Conservation (phyloP, 1,140 invertebrate genomes). For the Matsumurasca onukii region DNA sequence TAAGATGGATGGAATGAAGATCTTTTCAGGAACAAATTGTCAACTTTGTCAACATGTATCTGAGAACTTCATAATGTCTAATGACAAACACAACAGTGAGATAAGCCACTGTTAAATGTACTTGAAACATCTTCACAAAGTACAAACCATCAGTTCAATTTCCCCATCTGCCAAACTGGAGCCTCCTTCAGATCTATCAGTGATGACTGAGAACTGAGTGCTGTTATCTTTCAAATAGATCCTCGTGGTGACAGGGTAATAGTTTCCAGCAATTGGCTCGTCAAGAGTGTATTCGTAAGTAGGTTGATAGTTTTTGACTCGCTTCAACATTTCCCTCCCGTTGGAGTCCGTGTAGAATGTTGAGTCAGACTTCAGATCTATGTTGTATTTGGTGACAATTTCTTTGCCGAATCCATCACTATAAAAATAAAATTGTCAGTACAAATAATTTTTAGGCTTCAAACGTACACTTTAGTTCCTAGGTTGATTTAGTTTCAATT, state of each 20-base stretch:
- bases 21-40: too few relatives aligned
- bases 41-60: too few relatives aligned
- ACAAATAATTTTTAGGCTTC: too few relatives aligned
- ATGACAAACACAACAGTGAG: too few relatives aligned
- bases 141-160: slow-evolving; percentile 73
- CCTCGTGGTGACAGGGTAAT: slow-evolving; percentile 88
- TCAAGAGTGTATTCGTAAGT: slow-evolving; percentile 69
- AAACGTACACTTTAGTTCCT: too few relatives aligned
- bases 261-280: slow-evolving; percentile 82
- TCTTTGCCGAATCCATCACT: slow-evolving; percentile 80
- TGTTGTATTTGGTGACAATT: slow-evolving; percentile 71
- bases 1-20: too few relatives aligned
- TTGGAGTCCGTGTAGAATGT: slow-evolving; percentile 94
- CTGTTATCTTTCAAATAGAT: slow-evolving; percentile 66
- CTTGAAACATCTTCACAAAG: too few relatives aligned
- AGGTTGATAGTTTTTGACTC: slow-evolving; percentile 69
- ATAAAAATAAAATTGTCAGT: slow-evolving; percentile 37
- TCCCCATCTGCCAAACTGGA: slow-evolving; percentile 73
- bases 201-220: slow-evolving; percentile 60
- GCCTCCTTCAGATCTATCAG: slow-evolving; percentile 87
- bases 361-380: slow-evolving; percentile 58
- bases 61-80: too few relatives aligned
- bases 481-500: too few relatives aligned
- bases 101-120: too few relatives aligned
- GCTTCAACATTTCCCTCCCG: slow-evolving; percentile 82